phyloP scores from a whole-genome alignment of 2,888 invertebrate genomes.

The Encarsia formosa region DNA sequence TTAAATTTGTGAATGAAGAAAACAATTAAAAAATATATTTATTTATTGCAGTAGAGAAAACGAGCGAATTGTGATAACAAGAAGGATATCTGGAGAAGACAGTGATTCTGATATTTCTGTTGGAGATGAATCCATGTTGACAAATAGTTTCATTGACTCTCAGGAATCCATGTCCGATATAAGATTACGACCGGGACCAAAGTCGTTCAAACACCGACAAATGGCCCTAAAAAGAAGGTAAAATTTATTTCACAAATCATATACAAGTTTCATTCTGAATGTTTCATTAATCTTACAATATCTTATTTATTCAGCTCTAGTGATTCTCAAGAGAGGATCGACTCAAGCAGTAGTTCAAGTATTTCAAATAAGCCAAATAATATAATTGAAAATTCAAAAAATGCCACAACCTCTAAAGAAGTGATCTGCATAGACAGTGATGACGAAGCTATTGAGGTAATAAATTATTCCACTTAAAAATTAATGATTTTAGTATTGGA shows the following conservation, averaged over 20 bases:
- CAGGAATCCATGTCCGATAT: slow-evolving; percentile 9
- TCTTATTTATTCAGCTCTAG: too few species aligned
- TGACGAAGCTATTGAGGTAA: slow-evolving; percentile 25
- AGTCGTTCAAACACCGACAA: slow-evolving; percentile 37
- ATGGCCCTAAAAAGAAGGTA: slow-evolving; percentile 21
- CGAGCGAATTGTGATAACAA: slow-evolving; percentile 7
- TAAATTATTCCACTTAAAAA: not conserved
- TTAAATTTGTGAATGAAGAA: not conserved
- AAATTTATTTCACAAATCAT: not conserved
- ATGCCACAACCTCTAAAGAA: slow-evolving; percentile 1
- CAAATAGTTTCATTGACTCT: slow-evolving; percentile 6
- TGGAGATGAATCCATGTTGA: slow-evolving; percentile 34
- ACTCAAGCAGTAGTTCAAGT: not conserved
- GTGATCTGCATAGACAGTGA: slow-evolving; percentile 26
- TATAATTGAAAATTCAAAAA: not conserved
- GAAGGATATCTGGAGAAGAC: slow-evolving; percentile 29
- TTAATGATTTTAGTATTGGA: too few species aligned
- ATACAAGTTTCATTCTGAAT: not conserved
- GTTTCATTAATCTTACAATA: too few species aligned
- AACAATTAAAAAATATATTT: not conserved
- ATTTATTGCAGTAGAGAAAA: slow-evolving; percentile 19
- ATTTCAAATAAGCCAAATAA: not conserved
- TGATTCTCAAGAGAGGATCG: too few species aligned
- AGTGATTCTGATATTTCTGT: slow-evolving; percentile 45
- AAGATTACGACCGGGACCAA: slow-evolving; percentile 39